These are phyloP conservation scores for Bombus ignitus DNA, from an alignment of 1,140 invertebrate genomes.

Conservation along the genomic window DNA sequence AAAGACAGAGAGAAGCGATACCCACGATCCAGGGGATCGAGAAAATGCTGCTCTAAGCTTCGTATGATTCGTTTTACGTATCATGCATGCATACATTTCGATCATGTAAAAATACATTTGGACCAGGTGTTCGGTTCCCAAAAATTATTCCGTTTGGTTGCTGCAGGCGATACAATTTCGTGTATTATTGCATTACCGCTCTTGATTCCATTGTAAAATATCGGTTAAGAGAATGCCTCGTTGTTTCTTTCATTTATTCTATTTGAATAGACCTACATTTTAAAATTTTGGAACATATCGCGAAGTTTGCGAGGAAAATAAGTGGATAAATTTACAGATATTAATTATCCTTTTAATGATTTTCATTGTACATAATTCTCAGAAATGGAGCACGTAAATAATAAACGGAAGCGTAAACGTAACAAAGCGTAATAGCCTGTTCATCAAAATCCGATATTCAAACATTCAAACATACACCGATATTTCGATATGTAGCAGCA, in stretches of 20 bases:
- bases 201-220: conserved; percentile 2
- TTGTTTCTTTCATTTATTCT: neutral
- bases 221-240: neutral
- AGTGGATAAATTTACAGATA: too few relatives aligned
- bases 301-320: too few relatives aligned
- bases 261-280: too few relatives aligned
- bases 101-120: neutral
- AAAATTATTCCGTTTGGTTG: neutral
- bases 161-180: neutral
- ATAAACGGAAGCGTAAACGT: too few relatives aligned
- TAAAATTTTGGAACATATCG: too few relatives aligned
- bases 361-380: too few relatives aligned
- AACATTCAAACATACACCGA: neutral
- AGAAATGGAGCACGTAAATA: too few relatives aligned
- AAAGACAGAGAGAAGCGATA: neutral
- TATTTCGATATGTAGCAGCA: neutral
- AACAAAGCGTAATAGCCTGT: too few relatives aligned
- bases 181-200: too few relatives aligned
- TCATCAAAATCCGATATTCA: neutral
- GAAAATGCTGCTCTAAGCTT: neutral
- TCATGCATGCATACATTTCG: neutral
- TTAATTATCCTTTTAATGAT: too few relatives aligned
- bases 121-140: neutral
- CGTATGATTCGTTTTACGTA: neutral
- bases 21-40: neutral